phyloP scores from a whole-genome alignment of 2,797 vertebrate species.

The Hippoglossus hippoglossus region DNA sequence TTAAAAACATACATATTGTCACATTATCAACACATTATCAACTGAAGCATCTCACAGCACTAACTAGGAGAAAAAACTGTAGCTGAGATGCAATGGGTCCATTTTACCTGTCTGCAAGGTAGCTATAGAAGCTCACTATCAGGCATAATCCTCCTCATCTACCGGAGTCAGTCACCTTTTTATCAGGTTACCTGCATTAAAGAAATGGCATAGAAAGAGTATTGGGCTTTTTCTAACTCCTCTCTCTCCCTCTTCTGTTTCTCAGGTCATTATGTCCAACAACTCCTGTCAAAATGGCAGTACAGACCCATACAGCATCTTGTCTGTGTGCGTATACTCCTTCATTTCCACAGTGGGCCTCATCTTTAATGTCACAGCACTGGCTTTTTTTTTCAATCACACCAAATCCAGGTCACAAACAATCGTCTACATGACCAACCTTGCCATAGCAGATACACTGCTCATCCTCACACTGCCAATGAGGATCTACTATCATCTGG shows the following conservation, averaged over 20 bases:
- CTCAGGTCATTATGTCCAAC: slow-evolving; percentile 41
- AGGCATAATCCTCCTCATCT: no score
- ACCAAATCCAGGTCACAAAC: slow-evolving; percentile 74
- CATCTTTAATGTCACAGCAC: slow-evolving; percentile 70
- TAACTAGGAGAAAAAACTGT: no score
- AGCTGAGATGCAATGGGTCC: no score
- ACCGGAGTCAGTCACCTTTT: no score
- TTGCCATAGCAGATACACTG: slow-evolving; percentile 78
- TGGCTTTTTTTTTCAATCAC: slow-evolving; percentile 72
- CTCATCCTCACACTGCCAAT: slow-evolving; percentile 78
- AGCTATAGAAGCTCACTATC: no score
- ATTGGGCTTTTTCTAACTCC: no score
- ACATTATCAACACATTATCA: no score
- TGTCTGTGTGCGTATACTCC: slow-evolving; percentile 62
- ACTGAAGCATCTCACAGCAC: no score
- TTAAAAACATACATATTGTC: no score
- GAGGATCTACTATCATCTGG: slow-evolving; percentile 70
- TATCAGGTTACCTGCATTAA: no score
- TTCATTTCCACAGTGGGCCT: slow-evolving; percentile 69
- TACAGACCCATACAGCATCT: neutral
- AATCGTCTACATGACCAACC: slow-evolving; percentile 83
- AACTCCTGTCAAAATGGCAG: neutral
- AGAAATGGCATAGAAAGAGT: no score
- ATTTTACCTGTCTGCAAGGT: no score
- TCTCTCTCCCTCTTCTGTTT: neutral